Evolutionary conservation across 2,113 vertebrate genomes (phyloP).

Genomic region (Pandion haliaetus): DNA sequence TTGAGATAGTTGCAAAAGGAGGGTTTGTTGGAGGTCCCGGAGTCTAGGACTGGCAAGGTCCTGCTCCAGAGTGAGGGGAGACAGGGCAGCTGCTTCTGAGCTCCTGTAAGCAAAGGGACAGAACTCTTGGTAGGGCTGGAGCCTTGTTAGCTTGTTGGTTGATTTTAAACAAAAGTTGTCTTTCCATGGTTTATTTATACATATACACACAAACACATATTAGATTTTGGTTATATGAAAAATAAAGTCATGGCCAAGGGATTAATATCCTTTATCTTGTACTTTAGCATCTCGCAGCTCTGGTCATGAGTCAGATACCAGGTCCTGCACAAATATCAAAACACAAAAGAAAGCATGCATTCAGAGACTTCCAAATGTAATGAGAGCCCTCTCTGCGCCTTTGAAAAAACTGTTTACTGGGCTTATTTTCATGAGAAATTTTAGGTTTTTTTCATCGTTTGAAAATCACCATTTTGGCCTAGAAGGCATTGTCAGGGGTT

Average conservation of each 20-base stretch:
- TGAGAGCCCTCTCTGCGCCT: background rate
- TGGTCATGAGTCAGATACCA: background rate
- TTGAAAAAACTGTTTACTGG: background rate
- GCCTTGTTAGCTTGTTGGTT: fast-evolving
- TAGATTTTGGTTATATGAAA: background rate
- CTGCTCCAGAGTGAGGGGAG: background rate
- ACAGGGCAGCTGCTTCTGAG: background rate
- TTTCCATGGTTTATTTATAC: background rate
- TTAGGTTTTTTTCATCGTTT: background rate
- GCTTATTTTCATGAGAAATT: background rate
- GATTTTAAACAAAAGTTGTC: background rate
- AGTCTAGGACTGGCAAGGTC: fast-evolving
- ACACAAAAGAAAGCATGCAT: background rate
- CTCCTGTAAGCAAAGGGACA: background rate
- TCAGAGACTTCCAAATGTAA: background rate
- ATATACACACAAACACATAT: fast-evolving
- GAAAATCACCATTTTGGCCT: background rate
- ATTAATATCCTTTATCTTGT: background rate
- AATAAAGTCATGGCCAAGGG: background rate
- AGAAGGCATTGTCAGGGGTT: background rate
- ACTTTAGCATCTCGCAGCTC: fast-evolving
- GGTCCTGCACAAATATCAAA: background rate
- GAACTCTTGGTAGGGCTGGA: background rate
- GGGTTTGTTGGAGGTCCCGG: background rate
- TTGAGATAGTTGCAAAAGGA: background rate